Base-by-base conservation (phyloP, 2,888 invertebrate species). In the Pyrrhia umbra region DNA sequence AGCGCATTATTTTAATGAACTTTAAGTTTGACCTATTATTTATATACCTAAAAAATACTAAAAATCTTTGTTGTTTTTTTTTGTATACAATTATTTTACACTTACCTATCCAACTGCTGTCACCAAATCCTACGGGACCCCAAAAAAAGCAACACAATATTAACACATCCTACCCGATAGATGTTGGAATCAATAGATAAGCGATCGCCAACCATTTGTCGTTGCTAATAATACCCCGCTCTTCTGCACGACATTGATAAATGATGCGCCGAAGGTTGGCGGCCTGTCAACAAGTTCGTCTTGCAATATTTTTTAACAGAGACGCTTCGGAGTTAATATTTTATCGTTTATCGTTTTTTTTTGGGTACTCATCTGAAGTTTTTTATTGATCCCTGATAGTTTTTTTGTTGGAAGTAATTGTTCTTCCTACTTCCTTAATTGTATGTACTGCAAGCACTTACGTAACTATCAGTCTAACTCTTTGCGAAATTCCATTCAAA, bases 161-260 rank as follows among this genome's bases (percentile, higher is more conserved):
- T 83, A 83, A 83, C 82, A 83, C 81, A 81, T 77, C 68, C 65
- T 37, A 66, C 64, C 60, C 61, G 74, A 82, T 79, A 68, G 82
- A 84, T 79, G 80, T 81, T 77, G 83, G 77, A 85, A 85, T 85
- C 84, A 79, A 86, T 83, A 85, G 90, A 89, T 90, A 89, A 85
- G 83, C 85, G 82, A 90, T 87, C 80, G 82, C 73, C 79, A 66
- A 82, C 85, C 86, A 88, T 91, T 90, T 90, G 88, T 90, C 86
- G 84, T 80, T 80, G 82, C 85, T 87, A 88, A 88, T 86, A 87
- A 88, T 86, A 86, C 80, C 79, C 66, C 70, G 69, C 70, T 75
- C 61, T 65, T 74, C 66, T 75, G 68, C 51, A 65, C 62, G 86
- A 87, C 86, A 61, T 86, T 87, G 86, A 85, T 79, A 87, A 86